Conservation (phyloP, 1,140 invertebrate species). For the Aphelenchoides fujianensis region DNA sequence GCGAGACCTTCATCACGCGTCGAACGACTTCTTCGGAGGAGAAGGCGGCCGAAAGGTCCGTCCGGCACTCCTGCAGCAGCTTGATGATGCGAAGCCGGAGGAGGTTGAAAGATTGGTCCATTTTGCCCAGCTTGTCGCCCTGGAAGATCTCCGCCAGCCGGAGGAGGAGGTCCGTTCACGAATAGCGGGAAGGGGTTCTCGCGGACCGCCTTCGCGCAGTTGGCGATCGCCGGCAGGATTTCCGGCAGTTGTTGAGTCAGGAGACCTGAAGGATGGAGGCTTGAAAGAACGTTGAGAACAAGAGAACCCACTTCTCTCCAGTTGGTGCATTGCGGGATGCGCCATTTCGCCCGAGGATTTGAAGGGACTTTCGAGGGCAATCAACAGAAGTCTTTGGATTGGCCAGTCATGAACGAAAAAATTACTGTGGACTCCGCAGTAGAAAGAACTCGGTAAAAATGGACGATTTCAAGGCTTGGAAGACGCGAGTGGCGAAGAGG, state of each 20-base stretch:
- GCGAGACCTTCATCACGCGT: conserved; percentile 51
- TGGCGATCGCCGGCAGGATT: conserved; percentile 34
- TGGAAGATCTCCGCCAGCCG: conserved; percentile 47
- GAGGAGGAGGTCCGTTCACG: conserved; percentile 43
- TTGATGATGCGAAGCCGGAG: conserved; percentile 42
- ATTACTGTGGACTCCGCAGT: no score
- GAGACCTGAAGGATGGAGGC: conserved; percentile 30
- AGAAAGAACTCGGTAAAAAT: no score
- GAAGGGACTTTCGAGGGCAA: no score
- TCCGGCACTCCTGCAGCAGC: conserved; percentile 37
- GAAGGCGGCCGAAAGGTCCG: conserved; percentile 35
- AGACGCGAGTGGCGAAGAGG: no score
- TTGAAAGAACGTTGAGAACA: background rate
- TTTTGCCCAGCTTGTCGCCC: conserved; percentile 32
- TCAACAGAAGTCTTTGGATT: no score
- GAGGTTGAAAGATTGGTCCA: conserved; percentile 37
- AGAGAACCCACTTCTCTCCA: no score
- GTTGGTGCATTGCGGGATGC: no score
- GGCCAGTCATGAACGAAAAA: no score
- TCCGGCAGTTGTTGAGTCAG: conserved; percentile 37
- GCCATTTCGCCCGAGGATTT: no score
- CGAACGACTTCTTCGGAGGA: conserved; percentile 47
- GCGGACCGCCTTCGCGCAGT: conserved; percentile 40
- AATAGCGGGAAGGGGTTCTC: conserved; percentile 49
- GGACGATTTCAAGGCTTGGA: no score